Evolutionary conservation across 2,888 invertebrate species (phyloP).

Genomic region (Incurvaria masculella): DNA sequence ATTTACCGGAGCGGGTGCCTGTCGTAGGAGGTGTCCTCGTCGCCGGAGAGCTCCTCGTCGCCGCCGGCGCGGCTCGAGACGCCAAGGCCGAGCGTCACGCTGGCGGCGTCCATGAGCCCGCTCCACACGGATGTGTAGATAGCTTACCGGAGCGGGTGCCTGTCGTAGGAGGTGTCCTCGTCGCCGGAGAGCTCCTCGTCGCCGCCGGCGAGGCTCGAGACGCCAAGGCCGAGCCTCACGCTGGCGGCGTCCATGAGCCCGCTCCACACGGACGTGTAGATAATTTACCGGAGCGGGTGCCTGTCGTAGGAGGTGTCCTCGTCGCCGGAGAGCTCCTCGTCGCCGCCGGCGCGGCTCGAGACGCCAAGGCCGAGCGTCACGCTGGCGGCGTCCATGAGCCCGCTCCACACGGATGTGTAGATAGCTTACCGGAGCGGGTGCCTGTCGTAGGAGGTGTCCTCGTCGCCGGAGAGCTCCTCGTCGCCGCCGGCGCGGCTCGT

Average conservation of each 20-base stretch:
- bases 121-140: too few relatives aligned
- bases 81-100: slow-evolving; percentile 26
- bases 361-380: slow-evolving; percentile 22
- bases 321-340: slow-evolving; percentile 26
- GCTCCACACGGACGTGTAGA: slow-evolving; percentile 36
- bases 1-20: slow-evolving; percentile 6
- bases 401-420: slow-evolving; percentile 72
- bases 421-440: slow-evolving; percentile 31
- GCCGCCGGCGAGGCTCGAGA: slow-evolving; percentile 21
- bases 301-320: slow-evolving; percentile 35
- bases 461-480: slow-evolving; percentile 27
- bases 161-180: slow-evolving; percentile 34
- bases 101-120: slow-evolving; percentile 42
- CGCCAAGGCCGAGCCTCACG: slow-evolving; percentile 26
- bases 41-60: slow-evolving; percentile 25
- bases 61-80: slow-evolving; percentile 22
- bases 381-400: not conserved
- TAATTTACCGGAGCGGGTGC: too few relatives aligned
- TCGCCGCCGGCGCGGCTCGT: slow-evolving; percentile 21
- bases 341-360: slow-evolving; percentile 21
- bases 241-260: slow-evolving; percentile 42
- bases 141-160: slow-evolving; percentile 2
- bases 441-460: slow-evolving; percentile 32
- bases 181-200: slow-evolving; percentile 26
- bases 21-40: slow-evolving; percentile 34